phyloP scores from a whole-genome alignment of 2,888 invertebrate genomes.

The Eremobia ochroleuca region DNA sequence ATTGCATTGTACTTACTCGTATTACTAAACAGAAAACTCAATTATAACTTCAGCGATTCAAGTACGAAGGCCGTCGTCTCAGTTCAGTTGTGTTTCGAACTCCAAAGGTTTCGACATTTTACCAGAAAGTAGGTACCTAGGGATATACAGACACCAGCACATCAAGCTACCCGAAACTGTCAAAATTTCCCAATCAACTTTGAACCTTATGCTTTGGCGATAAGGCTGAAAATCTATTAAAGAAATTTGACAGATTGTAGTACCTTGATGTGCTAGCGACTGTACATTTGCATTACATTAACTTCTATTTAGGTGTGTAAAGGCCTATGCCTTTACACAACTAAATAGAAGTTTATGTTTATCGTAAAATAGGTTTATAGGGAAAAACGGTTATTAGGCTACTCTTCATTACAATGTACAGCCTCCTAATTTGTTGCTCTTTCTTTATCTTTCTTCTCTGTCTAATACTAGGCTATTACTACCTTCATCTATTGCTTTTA shows the following conservation, averaged over 20 bases:
- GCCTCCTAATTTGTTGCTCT: slow-evolving; percentile 45
- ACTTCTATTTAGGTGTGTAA: too few relatives aligned
- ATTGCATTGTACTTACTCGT: not conserved
- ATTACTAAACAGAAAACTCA: not conserved
- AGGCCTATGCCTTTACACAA: slow-evolving; percentile 61
- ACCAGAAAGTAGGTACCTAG: slow-evolving; percentile 37
- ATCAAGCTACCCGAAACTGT: too few relatives aligned
- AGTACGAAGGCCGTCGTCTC: not conserved
- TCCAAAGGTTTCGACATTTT: slow-evolving; percentile 18
- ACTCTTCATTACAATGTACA: slow-evolving; percentile 50
- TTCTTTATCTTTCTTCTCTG: slow-evolving; percentile 27
- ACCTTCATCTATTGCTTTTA: slow-evolving; percentile 16
- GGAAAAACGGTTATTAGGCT: slow-evolving; percentile 52
- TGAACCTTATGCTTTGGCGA: too few relatives aligned
- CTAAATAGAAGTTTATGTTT: slow-evolving; percentile 60
- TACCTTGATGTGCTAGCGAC: too few relatives aligned
- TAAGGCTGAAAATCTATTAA: too few relatives aligned
- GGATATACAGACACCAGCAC: too few relatives aligned
- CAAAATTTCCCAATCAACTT: too few relatives aligned
- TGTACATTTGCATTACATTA: slow-evolving; percentile 50
- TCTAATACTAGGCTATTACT: slow-evolving; percentile 8
- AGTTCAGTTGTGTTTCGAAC: not conserved
- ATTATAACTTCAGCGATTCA: not conserved
- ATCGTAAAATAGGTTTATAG: slow-evolving; percentile 60
- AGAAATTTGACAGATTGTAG: too few relatives aligned